Conservation (phyloP, 2,797 vertebrate genomes). For the Myripristis jacobus region DNA sequence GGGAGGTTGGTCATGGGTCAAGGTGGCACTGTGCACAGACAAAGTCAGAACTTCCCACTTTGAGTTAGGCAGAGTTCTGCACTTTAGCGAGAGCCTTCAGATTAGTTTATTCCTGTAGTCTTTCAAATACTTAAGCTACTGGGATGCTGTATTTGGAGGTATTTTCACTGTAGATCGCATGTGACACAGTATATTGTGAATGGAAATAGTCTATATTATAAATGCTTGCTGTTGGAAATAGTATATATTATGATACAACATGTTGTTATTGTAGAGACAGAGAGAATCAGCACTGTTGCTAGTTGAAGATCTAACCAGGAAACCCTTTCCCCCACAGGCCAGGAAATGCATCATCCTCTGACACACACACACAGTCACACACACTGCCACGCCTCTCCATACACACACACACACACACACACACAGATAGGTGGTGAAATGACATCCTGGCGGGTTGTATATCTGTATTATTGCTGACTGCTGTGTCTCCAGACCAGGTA, state of each 20-base stretch:
- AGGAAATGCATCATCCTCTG: conserved; percentile 80
- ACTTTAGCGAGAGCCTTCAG: too few species aligned
- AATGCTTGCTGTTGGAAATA: too few species aligned
- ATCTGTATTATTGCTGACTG: conserved; percentile 55
- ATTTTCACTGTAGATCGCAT: too few species aligned
- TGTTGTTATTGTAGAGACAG: conserved; percentile 21
- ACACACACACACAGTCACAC: conserved; percentile 45
- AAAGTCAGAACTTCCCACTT: too few species aligned
- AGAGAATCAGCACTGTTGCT: conserved; percentile 17
- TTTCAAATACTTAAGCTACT: too few species aligned
- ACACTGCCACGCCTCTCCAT: conserved; percentile 44
- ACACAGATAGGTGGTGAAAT: conserved; percentile 37
- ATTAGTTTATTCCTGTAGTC: too few species aligned
- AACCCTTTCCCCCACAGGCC: conserved; percentile 63
- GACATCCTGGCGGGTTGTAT: conserved; percentile 69
- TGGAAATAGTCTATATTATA: too few species aligned
- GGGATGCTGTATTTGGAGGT: too few species aligned
- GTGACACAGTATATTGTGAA: too few species aligned
- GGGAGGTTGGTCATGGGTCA: too few species aligned
- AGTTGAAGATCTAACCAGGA: conserved; percentile 74
- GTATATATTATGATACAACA: neutral
- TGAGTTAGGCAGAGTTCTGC: too few species aligned
- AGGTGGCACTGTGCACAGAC: too few species aligned
- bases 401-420: conserved; percentile 47
- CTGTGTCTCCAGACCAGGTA: conserved; percentile 65